Evolutionary conservation across 1,140 invertebrate species (phyloP).

Genomic region (Sesamia nonagrioides): DNA sequence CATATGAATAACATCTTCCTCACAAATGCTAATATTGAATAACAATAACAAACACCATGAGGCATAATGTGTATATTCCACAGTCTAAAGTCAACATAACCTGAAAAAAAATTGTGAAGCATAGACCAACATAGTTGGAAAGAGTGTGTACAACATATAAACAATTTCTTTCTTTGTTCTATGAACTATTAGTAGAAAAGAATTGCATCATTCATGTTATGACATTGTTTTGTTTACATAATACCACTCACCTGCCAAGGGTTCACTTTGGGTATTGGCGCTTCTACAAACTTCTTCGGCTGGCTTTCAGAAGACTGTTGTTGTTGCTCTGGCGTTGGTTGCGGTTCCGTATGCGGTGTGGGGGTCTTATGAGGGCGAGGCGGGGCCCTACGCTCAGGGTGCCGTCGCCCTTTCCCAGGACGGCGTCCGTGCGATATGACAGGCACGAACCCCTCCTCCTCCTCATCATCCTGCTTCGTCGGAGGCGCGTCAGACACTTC

Average conservation of each 20-base stretch:
- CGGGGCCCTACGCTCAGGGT: conserved; percentile 75
- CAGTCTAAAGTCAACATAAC: not conserved
- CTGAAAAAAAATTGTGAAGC: conserved; percentile 5
- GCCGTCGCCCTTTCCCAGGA: conserved; percentile 74
- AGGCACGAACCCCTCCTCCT: conserved; percentile 86
- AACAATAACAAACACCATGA: not conserved
- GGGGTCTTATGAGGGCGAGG: conserved; percentile 74
- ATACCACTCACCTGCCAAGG: conserved; percentile 87
- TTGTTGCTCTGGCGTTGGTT: conserved; percentile 68
- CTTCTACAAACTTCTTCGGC: conserved; percentile 89
- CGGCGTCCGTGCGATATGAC: conserved; percentile 81
- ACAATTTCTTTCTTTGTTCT: conserved; percentile 23
- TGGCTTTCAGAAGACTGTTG: conserved; percentile 70
- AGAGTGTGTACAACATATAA: not conserved
- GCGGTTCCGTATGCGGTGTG: conserved; percentile 65
- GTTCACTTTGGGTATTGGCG: conserved; percentile 89
- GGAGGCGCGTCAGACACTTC: conserved; percentile 73
- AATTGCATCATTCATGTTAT: conserved; percentile 45
- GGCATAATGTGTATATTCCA: not conserved
- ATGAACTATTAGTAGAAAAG: conserved; percentile 5
- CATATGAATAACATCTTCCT: not conserved
- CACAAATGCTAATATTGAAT: not conserved
- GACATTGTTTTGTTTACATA: conserved; percentile 44
- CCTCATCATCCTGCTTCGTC: conserved; percentile 72
- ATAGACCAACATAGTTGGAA: not conserved